phyloP scores from a whole-genome alignment of 2,797 vertebrate genomes.

The Lepilemur ruficaudatus region DNA sequence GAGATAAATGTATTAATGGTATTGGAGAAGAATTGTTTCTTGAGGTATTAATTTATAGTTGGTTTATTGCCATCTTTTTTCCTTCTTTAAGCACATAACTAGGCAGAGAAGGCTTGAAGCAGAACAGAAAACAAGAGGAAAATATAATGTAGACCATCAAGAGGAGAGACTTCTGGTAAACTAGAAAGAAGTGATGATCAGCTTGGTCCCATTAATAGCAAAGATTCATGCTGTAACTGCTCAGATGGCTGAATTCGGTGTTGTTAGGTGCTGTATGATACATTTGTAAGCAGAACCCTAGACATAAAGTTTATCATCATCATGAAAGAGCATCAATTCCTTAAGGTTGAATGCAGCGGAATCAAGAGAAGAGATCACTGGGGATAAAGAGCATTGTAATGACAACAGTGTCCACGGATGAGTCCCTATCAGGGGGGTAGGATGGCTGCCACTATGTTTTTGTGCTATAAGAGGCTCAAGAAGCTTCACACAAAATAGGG shows the following conservation, averaged over 20 bases:
- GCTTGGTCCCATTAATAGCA: no score
- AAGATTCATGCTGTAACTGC: not conserved
- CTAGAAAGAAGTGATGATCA: not conserved
- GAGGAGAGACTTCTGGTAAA: no score
- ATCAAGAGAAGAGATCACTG: not conserved
- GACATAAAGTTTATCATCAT: not conserved
- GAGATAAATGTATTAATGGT: not conserved
- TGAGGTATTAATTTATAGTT: not conserved
- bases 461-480: not conserved
- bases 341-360: not conserved
- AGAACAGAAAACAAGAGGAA: not conserved
- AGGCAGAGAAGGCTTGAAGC: not conserved
- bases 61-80: not conserved
- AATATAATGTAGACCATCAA: not conserved
- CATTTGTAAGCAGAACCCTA: not conserved
- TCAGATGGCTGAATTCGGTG: not conserved
- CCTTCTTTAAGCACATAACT: not conserved
- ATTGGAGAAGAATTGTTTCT: not conserved
- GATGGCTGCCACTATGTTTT: not conserved
- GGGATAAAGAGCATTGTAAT: not conserved
- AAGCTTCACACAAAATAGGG: not conserved
- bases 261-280: not conserved
- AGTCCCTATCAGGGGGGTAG: rapidly evolving
- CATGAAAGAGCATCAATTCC: not conserved
- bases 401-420: no score